Evolutionary conservation across 2,113 vertebrate genomes (phyloP).

Genomic region (Myiozetetes cayanensis): DNA sequence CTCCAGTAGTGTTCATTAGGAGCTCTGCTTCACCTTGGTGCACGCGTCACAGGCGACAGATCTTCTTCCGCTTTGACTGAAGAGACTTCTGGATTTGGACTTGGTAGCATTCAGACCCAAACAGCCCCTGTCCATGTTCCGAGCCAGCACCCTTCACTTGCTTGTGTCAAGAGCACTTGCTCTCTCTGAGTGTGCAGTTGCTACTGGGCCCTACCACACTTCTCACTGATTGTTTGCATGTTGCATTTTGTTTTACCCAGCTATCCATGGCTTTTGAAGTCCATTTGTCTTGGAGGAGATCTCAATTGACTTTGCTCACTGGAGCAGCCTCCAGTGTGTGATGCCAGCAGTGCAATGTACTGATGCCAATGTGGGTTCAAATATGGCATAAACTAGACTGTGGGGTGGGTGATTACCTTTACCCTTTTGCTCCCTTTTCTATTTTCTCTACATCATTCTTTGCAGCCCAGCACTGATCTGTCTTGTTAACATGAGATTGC

Average conservation of each 20-base stretch:
- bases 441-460: neutral
- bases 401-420: neutral
- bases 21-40: neutral
- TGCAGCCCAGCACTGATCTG: neutral
- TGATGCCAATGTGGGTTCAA: neutral
- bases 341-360: neutral
- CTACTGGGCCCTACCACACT: neutral
- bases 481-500: neutral
- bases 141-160: neutral
- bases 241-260: neutral
- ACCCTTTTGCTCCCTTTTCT: neutral
- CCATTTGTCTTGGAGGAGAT: neutral
- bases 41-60: accelerated
- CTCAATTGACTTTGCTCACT: neutral
- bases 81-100: neutral
- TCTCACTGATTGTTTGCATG: neutral
- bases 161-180: accelerated
- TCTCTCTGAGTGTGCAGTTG: neutral
- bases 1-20: neutral
- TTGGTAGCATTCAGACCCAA: neutral
- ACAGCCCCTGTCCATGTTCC: neutral
- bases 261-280: neutral
- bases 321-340: neutral
- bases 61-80: neutral
- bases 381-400: neutral